Base-by-base conservation (phyloP, 2,888 invertebrate genomes). In the Parnassius mnemosyne region DNA sequence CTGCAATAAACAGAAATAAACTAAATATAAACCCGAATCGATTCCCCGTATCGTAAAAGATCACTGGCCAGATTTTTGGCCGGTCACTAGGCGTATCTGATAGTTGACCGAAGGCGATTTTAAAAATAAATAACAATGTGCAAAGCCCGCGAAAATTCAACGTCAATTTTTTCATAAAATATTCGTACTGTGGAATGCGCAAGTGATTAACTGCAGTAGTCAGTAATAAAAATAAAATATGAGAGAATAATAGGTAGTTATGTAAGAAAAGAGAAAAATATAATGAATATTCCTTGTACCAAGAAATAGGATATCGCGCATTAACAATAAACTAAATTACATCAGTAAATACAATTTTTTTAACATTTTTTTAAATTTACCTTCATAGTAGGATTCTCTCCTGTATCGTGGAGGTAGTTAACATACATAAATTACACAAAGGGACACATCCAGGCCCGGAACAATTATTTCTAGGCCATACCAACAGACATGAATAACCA, bases 11-110 rank as follows among this genome's bases (percentile, higher is more conserved):
- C 63, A 66, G 65, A 67, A 67, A 66, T 65, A 60, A 56, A 57
- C 57, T 61, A 65, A 58, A 51, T 61, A 58, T 53, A 56, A 9
- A 50, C 7, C 11, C 44, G 10, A 11, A 13, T 34, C 57, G 55
- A 52, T 69, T 67, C 58, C 47, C 41, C 46, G 63, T 59, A 59
- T 53, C 58, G 62, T 50, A 81, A 81, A 84, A 88, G 88, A 85
- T 84, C 85, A 89, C 77, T 87, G 85, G 84, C 69, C 84, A 80
- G 78, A 86, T 87, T 77, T 76, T 89, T 89, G 89, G 89, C 89
- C 89, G 85, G 87, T 80, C 87, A 79, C 71, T 74, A 68, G 57
- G 75, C 73, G 65, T 69, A 34, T 34, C 34, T 34, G 7, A 1
- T 34, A 65, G 66, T 60, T 57, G 51, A 12, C 46, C 3, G 3